These are phyloP conservation scores for Drosophila fuyamai DNA, from an alignment of 1,140 invertebrate species.

Conservation along the genomic window DNA sequence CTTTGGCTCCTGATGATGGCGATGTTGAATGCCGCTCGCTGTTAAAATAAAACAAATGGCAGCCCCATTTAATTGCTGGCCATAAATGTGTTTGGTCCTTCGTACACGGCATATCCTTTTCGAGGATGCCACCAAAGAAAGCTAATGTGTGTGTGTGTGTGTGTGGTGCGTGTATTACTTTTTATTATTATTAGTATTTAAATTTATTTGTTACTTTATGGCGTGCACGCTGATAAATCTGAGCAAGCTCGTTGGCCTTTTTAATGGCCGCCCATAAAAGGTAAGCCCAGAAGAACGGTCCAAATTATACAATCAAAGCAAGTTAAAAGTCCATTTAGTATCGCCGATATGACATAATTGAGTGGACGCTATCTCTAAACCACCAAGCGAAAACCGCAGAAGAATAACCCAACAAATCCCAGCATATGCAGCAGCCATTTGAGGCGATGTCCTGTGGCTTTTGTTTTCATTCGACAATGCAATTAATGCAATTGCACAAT, in stretches of 20 bases:
- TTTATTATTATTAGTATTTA: slow-evolving; percentile 84
- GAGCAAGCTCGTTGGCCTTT: slow-evolving; percentile 63
- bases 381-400: background rate
- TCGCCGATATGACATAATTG: slow-evolving; percentile 77
- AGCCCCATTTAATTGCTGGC: slow-evolving; percentile 81
- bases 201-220: slow-evolving; percentile 83
- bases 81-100: slow-evolving; percentile 79
- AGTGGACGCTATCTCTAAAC: slow-evolving; percentile 56
- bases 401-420: slow-evolving; percentile 38
- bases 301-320: slow-evolving; percentile 72
- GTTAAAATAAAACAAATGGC: slow-evolving; percentile 82
- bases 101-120: slow-evolving; percentile 42
- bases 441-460: slow-evolving; percentile 57
- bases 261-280: slow-evolving; percentile 77
- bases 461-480: slow-evolving; percentile 66
- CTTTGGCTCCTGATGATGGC: slow-evolving; percentile 57
- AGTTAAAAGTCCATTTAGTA: slow-evolving; percentile 79
- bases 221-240: slow-evolving; percentile 80
- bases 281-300: slow-evolving; percentile 58
- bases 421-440: slow-evolving; percentile 70
- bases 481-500: slow-evolving; percentile 81
- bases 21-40: slow-evolving; percentile 67
- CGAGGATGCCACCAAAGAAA: slow-evolving; percentile 66
- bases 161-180: slow-evolving; percentile 62
- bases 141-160: slow-evolving; percentile 11